Evolutionary conservation across 2,113 vertebrate genomes (phyloP).

Genomic region (Pungitius pungitius): DNA sequence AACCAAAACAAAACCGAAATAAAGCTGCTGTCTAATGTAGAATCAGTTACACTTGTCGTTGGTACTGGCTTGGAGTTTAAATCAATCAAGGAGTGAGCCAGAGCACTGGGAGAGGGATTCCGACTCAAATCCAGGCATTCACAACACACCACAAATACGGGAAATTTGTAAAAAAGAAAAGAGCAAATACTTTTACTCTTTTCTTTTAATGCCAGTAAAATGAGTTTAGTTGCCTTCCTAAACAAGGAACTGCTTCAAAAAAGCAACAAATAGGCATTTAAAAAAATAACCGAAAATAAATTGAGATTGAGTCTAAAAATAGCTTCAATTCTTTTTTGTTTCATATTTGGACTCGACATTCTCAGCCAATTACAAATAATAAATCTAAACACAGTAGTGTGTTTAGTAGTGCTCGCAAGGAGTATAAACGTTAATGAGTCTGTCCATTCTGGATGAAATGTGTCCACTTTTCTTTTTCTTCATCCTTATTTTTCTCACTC

Average conservation of each 20-base stretch:
- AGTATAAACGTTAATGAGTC: no score
- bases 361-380: no score
- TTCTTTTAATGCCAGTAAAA: not conserved
- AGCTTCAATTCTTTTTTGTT: no score
- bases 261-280: not conserved
- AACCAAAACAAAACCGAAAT: constrained; percentile 15
- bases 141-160: not conserved
- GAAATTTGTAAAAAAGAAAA: no score
- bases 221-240: not conserved
- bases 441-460: no score
- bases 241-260: not conserved
- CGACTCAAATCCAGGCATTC: not conserved
- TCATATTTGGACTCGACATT: no score
- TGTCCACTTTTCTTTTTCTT: no score
- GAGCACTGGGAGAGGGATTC: not conserved
- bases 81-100: not conserved
- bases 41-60: not conserved
- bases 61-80: not conserved
- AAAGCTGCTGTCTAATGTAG: not conserved
- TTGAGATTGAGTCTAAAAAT: no score
- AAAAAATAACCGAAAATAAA: no score
- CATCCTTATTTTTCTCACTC: no score
- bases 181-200: not conserved
- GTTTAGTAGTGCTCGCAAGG: no score
- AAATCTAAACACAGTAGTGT: no score